Conservation (phyloP, 1,140 invertebrate species). For the Lepidurus apus region DNA sequence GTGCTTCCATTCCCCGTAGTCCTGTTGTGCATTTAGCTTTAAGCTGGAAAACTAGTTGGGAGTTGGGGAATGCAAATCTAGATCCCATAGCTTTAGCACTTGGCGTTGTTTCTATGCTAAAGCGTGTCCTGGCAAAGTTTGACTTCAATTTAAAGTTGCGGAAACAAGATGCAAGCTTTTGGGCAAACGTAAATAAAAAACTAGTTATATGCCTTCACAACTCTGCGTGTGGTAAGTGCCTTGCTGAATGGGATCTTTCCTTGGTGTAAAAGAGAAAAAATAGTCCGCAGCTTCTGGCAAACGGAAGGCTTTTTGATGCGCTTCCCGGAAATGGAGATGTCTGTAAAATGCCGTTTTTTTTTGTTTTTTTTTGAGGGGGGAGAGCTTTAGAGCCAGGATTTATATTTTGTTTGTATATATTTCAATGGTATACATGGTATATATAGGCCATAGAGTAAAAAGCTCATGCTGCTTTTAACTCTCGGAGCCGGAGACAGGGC, state of each 20-base stretch:
- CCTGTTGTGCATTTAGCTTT: not conserved
- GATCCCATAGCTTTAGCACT: not conserved
- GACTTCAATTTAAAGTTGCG: conserved; percentile 16
- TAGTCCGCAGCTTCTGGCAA: not conserved
- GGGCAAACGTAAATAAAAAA: not conserved
- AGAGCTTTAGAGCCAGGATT: not conserved
- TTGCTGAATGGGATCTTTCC: not conserved
- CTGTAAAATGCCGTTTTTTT: not conserved
- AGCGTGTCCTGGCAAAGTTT: conserved; percentile 8
- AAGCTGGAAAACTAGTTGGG: not conserved
- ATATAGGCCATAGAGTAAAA: not conserved
- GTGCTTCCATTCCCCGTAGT: not conserved
- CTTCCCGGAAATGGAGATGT: conserved; percentile 17
- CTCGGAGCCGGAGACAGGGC: not conserved
- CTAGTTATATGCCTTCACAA: conserved; percentile 15
- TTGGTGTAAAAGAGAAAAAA: not conserved
- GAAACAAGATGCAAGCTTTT: not conserved
- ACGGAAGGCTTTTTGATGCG: conserved; percentile 10
- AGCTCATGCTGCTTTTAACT: not conserved
- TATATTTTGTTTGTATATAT: not conserved
- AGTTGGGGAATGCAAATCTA: conserved; percentile 7
- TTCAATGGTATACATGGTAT: not conserved
- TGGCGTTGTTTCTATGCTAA: conserved; percentile 15
- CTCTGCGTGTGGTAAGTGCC: conserved; percentile 20
- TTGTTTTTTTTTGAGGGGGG: not conserved